Percentiles rank a stretch among this genome's conserved stretches.
These are phyloP conservation scores for Clarias macrocephalus DNA, from an alignment of 2,113 vertebrate species.

Conservation along the genomic window DNA sequence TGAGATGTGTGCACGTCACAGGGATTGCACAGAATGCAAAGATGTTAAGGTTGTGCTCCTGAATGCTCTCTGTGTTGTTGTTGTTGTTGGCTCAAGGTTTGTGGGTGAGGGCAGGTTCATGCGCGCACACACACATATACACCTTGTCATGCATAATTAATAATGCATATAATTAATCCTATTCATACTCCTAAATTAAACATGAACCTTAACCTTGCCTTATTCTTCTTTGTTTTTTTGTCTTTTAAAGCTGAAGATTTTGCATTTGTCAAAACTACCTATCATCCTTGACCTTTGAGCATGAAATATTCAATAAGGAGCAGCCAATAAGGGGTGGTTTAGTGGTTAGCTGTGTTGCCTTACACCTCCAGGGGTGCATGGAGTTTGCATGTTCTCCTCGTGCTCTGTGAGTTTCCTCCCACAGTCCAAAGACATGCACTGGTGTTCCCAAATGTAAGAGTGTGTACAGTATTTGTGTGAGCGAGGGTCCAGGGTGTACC, in stretches of 20 bases:
- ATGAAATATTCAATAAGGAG: too few relatives aligned
- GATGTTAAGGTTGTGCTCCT: background rate
- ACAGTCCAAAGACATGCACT: too few relatives aligned
- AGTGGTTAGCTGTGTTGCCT: too few relatives aligned
- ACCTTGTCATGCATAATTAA: background rate
- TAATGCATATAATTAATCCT: background rate
- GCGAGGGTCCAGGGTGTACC: too few relatives aligned
- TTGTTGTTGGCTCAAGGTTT: background rate
- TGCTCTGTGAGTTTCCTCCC: too few relatives aligned
- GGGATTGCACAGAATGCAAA: background rate
- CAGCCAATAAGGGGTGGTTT: too few relatives aligned
- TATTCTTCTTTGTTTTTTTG: background rate
- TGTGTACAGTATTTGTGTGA: too few relatives aligned
- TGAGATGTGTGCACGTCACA: background rate
- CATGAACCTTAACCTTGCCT: background rate
- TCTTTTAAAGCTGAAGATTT: background rate
- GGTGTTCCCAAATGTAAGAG: too few relatives aligned
- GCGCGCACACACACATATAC: background rate
- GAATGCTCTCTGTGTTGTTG: background rate
- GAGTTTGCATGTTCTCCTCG: too few relatives aligned
- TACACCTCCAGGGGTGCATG: too few relatives aligned
- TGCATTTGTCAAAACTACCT: background rate
- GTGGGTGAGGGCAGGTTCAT: background rate
- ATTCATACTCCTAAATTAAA: background rate
- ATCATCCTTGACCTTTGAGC: too few relatives aligned